Conservation (phyloP, 1,140 invertebrate species). For the Drosophila littoralis region DNA sequence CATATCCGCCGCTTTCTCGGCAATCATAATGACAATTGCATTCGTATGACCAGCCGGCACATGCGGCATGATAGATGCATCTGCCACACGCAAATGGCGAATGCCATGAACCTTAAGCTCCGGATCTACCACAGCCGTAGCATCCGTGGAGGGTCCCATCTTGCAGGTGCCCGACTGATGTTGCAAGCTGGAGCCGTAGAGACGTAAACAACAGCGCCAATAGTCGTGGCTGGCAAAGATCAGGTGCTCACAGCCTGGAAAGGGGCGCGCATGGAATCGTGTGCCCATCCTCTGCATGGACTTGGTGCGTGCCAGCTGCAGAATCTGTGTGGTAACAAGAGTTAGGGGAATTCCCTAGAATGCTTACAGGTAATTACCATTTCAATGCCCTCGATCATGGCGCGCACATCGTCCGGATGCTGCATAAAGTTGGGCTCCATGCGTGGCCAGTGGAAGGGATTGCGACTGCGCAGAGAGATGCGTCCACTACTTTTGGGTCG, state of each 20-base stretch:
- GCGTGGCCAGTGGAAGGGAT: slow-evolving; percentile 90
- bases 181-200: slow-evolving; percentile 89
- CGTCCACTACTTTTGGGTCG: slow-evolving; percentile 91
- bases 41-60: slow-evolving; percentile 88
- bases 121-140: slow-evolving; percentile 90
- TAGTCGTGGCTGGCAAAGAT: slow-evolving; percentile 88
- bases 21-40: slow-evolving; percentile 87
- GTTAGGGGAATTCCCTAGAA: not conserved
- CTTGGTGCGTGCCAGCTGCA: slow-evolving; percentile 87
- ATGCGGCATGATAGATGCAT: slow-evolving; percentile 90
- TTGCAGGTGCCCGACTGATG: slow-evolving; percentile 91
- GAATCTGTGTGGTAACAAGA: slow-evolving; percentile 84
- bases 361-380: slow-evolving; percentile 85
- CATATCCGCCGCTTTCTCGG: slow-evolving; percentile 87
- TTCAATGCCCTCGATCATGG: slow-evolving; percentile 90
- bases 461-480: slow-evolving; percentile 87
- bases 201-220: slow-evolving; percentile 89
- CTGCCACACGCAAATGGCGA: slow-evolving; percentile 88
- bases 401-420: slow-evolving; percentile 87
- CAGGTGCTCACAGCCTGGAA: slow-evolving; percentile 88
- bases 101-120: slow-evolving; percentile 90
- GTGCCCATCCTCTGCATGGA: slow-evolving; percentile 87
- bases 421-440: slow-evolving; percentile 92
- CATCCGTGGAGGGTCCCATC: slow-evolving; percentile 90
- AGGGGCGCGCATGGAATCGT: slow-evolving; percentile 87